These are phyloP conservation scores for Cichlasoma orientale DNA, from an alignment of 2,797 vertebrate genomes.

Conservation along the genomic window DNA sequence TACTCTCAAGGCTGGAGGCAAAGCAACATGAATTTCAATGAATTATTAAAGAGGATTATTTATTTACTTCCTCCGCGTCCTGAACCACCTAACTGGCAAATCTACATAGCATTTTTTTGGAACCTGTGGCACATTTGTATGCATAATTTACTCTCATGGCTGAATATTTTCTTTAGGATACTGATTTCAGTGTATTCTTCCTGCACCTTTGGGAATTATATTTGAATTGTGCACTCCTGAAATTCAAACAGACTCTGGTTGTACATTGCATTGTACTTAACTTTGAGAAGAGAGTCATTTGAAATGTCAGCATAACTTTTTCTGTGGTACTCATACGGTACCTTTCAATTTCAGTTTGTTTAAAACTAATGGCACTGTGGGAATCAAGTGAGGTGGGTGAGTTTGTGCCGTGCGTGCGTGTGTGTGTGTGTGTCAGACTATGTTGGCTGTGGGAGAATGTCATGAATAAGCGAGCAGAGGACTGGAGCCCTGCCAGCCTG, in stretches of 20 bases:
- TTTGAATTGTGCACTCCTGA: conserved; percentile 22
- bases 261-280: conserved; percentile 17
- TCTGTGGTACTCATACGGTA: conserved; percentile 20
- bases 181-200: conserved; percentile 52
- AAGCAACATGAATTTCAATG: conserved; percentile 82
- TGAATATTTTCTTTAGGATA: conserved; percentile 72
- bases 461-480: conserved; percentile 72
- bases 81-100: conserved; percentile 80
- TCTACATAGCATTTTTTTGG: conserved; percentile 73
- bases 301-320: conserved; percentile 39
- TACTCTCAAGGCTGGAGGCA: conserved; percentile 78
- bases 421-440: conserved; percentile 26
- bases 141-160: conserved; percentile 69
- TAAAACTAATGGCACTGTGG: conserved; percentile 47
- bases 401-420: conserved; percentile 27
- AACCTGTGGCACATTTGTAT: conserved; percentile 77
- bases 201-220: conserved; percentile 50
- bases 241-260: conserved; percentile 55
- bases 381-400: conserved; percentile 35
- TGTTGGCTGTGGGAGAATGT: conserved; percentile 65
- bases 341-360: conserved; percentile 43
- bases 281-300: conserved; percentile 21
- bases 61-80: conserved; percentile 81
- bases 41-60: conserved; percentile 83
- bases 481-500: conserved; percentile 70